Base-by-base conservation (phyloP, 1,140 invertebrate species). In the Brachystomella parvula region DNA sequence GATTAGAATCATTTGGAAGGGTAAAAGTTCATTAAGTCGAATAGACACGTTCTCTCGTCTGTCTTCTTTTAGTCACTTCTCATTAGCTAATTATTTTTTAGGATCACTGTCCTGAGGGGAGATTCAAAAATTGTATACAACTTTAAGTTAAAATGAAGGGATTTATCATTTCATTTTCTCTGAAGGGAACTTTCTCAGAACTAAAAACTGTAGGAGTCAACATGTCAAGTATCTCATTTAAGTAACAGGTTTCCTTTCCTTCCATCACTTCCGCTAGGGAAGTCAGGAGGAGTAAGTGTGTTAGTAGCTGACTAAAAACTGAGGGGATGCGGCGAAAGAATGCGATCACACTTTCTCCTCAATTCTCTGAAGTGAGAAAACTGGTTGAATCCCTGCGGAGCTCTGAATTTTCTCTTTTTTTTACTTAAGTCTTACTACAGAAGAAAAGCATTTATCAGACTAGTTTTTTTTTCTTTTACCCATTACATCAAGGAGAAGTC, bases 381-480 rank as follows among this genome's bases (percentile, higher is more conserved):
- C 21, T 21, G 28, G 63, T 26, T 30, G 67, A 69, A 69, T 66
- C 61, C 68, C 68, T 59, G 53, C 60, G 68, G 68, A 35, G 21
- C 44, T 47, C 17, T 3, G n/a, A 24, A 29, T 31, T 60, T 66
- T 63, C 63, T 49, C 29, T 19, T 29, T 29, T 6, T 57, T 57
- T 57, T 60, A 9, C 58, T 60, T 60, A 35, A 60, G 32, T 60
- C 49, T 53, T 24, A n/a, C 26, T 28, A 28, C 24, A 63, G 63
- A 72, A 68, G 67, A 68, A 72, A 69, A 67, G 70, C 70, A 72
- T 72, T 72, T 72, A 72, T 72, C 65, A 65, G 58, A 65, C 61
- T n/a, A n/a, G n/a, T n/a, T 71, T 71, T 66, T 65, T 59, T 21
- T 31, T 32, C 26, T 31, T 31, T 30, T 29, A 33, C 32, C 61